Conservation (phyloP, 2,113 vertebrate genomes). For the Thalassarche chlororhynchos region DNA sequence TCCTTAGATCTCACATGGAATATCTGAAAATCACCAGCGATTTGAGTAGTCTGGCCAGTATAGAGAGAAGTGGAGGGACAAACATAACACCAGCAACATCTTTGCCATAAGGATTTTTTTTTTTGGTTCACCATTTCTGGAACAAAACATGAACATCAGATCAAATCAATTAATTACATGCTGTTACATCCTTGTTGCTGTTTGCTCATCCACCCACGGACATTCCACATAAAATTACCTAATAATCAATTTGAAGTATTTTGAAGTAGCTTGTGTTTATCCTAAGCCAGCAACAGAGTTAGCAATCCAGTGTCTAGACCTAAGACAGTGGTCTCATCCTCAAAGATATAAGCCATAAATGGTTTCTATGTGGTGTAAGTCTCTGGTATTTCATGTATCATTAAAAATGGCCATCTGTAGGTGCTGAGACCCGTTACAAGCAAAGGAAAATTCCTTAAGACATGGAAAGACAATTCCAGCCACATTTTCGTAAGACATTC, state of each 20-base stretch:
- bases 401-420: background rate
- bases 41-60: background rate
- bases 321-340: background rate
- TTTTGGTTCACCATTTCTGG: background rate
- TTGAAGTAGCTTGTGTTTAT: background rate
- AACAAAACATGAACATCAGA: background rate
- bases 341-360: background rate
- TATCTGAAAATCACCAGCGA: background rate
- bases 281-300: background rate
- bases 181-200: background rate
- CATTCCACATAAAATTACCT: background rate
- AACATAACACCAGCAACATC: background rate
- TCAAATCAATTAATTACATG: background rate
- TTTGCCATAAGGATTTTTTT: background rate
- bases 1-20: conserved; percentile 34
- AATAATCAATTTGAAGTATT: background rate
- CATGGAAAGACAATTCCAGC: background rate
- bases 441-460: background rate
- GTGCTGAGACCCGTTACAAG: background rate
- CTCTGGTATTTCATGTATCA: background rate
- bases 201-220: background rate
- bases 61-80: background rate
- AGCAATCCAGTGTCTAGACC: background rate
- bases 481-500: background rate
- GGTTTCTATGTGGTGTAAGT: background rate